Base-by-base conservation (phyloP, 1,140 invertebrate genomes). In the Panagrolaimus sp. region DNA sequence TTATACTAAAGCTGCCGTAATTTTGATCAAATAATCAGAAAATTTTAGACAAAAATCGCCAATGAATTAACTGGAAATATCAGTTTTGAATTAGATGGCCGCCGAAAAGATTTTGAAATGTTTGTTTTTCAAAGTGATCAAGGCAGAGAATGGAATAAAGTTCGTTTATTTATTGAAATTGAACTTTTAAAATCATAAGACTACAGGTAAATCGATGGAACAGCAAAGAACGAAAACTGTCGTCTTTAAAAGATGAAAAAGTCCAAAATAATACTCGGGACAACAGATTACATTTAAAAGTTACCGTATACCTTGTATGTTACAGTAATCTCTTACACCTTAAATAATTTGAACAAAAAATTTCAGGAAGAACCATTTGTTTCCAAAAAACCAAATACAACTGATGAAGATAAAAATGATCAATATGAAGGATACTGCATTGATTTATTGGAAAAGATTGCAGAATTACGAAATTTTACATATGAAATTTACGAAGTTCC, bases 301-400 rank as follows among this genome's bases (percentile, higher is more conserved):
- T 96, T 0, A 92, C 92, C 0, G 93, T 92, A 5, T 91, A 94
- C 77, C 84, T 94, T 88, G 94, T 96, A 85, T 88, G 89, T n/a
- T n/a, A n/a, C n/a, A n/a, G n/a, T n/a, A n/a, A n/a, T 67, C 0
- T 84, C 87, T 65, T 52, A 70, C 47, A 28, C 38, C 5, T 24
- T 21, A 0, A 70, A 21, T 47, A 46, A 17, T 14, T 24, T 52
- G 72, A 64, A 15, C n/a, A n/a, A 10, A 78, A 70, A 68, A 69
- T 73, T 79, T 26, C 83, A 90, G 91, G 93, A 91, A 83, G 88
- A 91, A 66, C 92, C 92, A 0, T 95, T 93, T 83, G 91, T 90
- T 79, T 94, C 94, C 91, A 84, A 89, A 67, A 92, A 90, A 84
- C 24, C 26, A 3, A 38, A 38, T 38, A 38, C 32, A 38, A 4